Conservation (phyloP, 2,113 vertebrate genomes). For the Coreoperca whiteheadi region DNA sequence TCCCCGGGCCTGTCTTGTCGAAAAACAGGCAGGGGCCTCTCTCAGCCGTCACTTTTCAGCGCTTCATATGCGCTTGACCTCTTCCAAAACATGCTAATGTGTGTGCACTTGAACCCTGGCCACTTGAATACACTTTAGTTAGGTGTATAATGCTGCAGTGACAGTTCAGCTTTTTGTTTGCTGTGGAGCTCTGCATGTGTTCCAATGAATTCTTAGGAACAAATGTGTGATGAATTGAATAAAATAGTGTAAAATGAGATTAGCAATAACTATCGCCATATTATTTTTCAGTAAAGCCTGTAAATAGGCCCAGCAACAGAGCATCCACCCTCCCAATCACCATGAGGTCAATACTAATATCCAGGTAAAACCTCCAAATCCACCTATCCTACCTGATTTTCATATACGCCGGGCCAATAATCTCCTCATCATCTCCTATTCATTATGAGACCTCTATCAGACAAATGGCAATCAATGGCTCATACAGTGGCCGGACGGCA, state of each 20-base stretch:
- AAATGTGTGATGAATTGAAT: background rate
- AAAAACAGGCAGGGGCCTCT: slow-evolving; percentile 53
- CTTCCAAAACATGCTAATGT: slow-evolving; percentile 66
- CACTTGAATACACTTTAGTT: slow-evolving; percentile 42
- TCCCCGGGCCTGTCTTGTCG: slow-evolving; percentile 60
- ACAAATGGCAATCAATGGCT: slow-evolving; percentile 78
- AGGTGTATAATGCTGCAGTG: background rate
- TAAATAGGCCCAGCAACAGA: slow-evolving; percentile 47
- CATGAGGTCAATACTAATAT: slow-evolving; percentile 75
- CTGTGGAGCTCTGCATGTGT: background rate
- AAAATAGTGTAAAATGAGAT: background rate
- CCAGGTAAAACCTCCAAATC: slow-evolving; percentile 69
- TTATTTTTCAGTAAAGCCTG: slow-evolving; percentile 60
- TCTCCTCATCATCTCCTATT: slow-evolving; percentile 69
- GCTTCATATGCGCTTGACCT: slow-evolving; percentile 68
- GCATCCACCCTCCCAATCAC: slow-evolving; percentile 56
- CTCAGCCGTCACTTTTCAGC: slow-evolving; percentile 57
- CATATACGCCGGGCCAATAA: slow-evolving; percentile 71
- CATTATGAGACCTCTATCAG: slow-evolving; percentile 62
- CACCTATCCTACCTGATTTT: slow-evolving; percentile 65
- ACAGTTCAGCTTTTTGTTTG: slow-evolving; percentile 16
- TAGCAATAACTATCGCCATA: slow-evolving; percentile 1
- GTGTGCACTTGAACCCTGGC: slow-evolving; percentile 38
- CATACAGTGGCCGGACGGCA: slow-evolving; percentile 41
- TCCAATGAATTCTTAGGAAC: slow-evolving; percentile 4